phyloP scores from a whole-genome alignment of 1,140 invertebrate species.

The Orchestia grillus region DNA sequence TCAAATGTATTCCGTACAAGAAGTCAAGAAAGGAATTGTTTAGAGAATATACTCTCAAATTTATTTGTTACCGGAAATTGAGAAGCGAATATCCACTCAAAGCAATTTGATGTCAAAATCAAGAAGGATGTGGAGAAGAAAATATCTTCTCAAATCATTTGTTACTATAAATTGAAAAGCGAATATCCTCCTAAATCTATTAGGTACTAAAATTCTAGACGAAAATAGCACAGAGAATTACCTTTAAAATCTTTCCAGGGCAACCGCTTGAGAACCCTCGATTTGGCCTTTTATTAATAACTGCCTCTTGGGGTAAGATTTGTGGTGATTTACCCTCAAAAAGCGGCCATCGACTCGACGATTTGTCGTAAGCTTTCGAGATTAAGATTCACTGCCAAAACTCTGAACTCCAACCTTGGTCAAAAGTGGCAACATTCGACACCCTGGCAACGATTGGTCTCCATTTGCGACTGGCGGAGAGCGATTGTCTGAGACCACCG shows the following conservation, averaged over 20 bases:
- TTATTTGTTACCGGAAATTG: too few species aligned
- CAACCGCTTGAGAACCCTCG: neutral
- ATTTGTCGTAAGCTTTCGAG: conserved; percentile 38
- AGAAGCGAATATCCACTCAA: too few species aligned
- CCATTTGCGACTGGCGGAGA: neutral
- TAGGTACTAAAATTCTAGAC: too few species aligned
- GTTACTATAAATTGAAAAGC: too few species aligned
- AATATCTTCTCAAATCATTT: too few species aligned
- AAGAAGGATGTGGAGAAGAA: neutral
- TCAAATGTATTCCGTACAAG: neutral
- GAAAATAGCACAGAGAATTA: neutral
- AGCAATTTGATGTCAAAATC: neutral
- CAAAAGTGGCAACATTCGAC: conserved; percentile 11
- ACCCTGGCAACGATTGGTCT: neutral
- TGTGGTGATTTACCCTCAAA: conserved; percentile 21
- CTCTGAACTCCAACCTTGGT: neutral
- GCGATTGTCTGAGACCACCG: neutral
- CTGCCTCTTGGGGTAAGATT: conserved; percentile 5
- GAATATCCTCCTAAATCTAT: too few species aligned
- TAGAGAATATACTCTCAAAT: too few species aligned
- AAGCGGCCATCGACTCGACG: neutral
- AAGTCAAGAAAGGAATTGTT: neutral
- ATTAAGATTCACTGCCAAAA: neutral
- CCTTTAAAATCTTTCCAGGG: neutral
- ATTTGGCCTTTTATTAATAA: neutral